Conservation (phyloP, 1,140 invertebrate species). For the Macrobrachium nipponense region DNA sequence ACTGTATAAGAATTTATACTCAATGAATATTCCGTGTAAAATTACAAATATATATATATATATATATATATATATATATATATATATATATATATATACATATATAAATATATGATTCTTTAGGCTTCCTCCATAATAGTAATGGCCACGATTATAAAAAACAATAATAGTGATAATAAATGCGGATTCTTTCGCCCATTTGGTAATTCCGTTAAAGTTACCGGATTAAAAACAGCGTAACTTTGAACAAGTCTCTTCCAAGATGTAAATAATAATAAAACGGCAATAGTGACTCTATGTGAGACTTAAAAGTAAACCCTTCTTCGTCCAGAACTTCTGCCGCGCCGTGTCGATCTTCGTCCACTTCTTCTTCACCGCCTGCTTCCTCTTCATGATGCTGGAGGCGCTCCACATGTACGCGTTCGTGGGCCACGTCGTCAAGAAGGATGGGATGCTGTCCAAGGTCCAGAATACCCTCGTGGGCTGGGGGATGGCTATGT, state of each 20-base stretch:
- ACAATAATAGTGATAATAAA: too few species aligned
- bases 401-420: constrained; percentile 67
- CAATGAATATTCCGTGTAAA: too few species aligned
- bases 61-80: constrained; percentile 20
- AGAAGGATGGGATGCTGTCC: constrained; percentile 66
- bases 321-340: constrained; percentile 63
- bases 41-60: constrained; percentile 10
- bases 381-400: constrained; percentile 67
- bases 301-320: too few species aligned
- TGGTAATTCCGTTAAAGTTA: too few species aligned
- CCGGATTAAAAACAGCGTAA: too few species aligned
- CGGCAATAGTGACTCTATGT: too few species aligned
- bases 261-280: too few species aligned
- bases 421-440: constrained; percentile 67
- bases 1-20: too few species aligned
- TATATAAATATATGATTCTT: background rate
- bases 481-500: constrained; percentile 66
- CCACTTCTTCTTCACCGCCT: constrained; percentile 68
- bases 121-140: too few species aligned
- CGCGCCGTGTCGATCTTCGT: constrained; percentile 65
- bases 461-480: constrained; percentile 66
- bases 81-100: constrained; percentile 1
- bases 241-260: too few species aligned
- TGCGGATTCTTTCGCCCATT: too few species aligned
- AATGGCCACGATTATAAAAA: too few species aligned